Evolutionary conservation across 2,797 vertebrate genomes (phyloP).

Genomic region (Rhabdophis nuchalis): DNA sequence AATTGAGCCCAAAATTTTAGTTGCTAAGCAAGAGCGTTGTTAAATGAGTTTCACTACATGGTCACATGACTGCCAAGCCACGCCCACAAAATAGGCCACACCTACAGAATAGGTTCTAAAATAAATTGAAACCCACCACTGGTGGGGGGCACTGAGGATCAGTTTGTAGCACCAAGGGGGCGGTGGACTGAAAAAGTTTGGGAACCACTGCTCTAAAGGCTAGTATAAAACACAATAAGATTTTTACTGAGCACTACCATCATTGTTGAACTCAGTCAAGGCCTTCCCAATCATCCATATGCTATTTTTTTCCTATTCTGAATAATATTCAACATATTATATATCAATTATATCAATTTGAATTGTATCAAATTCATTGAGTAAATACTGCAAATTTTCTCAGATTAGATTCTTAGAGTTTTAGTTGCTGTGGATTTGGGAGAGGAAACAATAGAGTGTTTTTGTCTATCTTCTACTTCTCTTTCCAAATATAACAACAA

Average conservation of each 20-base stretch:
- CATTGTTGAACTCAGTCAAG: not conserved
- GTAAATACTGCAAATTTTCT: rapidly evolving
- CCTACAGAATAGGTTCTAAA: no score
- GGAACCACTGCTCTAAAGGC: not conserved
- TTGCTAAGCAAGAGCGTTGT: no score
- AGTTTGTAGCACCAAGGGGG: no score
- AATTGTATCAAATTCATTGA: not conserved
- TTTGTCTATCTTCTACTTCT: not conserved
- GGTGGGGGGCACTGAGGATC: no score
- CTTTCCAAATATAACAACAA: not conserved
- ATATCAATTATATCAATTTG: no score
- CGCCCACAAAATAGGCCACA: no score
- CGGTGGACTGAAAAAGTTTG: no score
- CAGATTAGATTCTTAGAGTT: not conserved
- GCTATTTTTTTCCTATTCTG: not conserved
- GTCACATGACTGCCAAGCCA: no score
- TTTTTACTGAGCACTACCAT: not conserved
- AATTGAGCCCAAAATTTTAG: no score
- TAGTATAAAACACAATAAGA: not conserved
- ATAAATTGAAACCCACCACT: no score
- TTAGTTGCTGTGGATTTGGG: not conserved
- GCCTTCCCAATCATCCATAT: not conserved
- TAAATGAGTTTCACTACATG: no score
- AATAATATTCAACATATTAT: not conserved
- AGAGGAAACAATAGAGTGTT: not conserved